These are phyloP conservation scores for Plecturocebus donacophilus DNA, from an alignment of 2,113 vertebrate genomes.

Conservation along the genomic window DNA sequence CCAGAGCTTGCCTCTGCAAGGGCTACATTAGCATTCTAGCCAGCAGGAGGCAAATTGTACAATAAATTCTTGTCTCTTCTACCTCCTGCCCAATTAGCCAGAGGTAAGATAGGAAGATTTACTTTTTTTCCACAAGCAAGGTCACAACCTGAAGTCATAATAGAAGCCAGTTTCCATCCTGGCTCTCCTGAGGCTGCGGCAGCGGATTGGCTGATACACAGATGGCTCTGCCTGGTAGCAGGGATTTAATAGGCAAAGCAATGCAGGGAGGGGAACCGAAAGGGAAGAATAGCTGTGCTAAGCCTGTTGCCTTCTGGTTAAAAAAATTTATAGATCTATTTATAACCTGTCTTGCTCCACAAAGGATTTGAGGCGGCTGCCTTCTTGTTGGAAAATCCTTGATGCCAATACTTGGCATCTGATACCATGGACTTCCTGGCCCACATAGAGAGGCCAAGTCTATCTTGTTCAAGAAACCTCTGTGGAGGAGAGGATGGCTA, in stretches of 20 bases:
- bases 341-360: conserved; percentile 74
- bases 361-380: conserved; percentile 65
- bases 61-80: conserved; percentile 62
- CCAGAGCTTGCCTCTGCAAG: conserved; percentile 44
- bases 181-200: conserved; percentile 45
- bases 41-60: conserved; percentile 62
- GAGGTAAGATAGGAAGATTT: conserved; percentile 69
- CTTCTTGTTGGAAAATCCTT: conserved; percentile 70
- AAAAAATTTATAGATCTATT: conserved; percentile 75
- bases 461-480: not conserved
- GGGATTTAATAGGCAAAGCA: conserved; percentile 69
- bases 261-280: conserved; percentile 48
- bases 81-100: conserved; percentile 74
- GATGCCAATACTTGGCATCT: conserved; percentile 55
- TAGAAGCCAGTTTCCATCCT: conserved; percentile 63
- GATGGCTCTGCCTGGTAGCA: conserved; percentile 76
- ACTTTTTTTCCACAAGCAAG: conserved; percentile 65
- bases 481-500: not conserved
- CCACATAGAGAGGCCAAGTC: not conserved
- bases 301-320: conserved; percentile 72
- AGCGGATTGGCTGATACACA: conserved; percentile 70
- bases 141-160: conserved; percentile 65
- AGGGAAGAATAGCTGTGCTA: conserved; percentile 63
- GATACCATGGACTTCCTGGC: conserved; percentile 25
- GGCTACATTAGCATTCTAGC: conserved; percentile 14